These are phyloP conservation scores for Prosapia bicincta DNA, from an alignment of 2,888 invertebrate species.

Conservation along the genomic window DNA sequence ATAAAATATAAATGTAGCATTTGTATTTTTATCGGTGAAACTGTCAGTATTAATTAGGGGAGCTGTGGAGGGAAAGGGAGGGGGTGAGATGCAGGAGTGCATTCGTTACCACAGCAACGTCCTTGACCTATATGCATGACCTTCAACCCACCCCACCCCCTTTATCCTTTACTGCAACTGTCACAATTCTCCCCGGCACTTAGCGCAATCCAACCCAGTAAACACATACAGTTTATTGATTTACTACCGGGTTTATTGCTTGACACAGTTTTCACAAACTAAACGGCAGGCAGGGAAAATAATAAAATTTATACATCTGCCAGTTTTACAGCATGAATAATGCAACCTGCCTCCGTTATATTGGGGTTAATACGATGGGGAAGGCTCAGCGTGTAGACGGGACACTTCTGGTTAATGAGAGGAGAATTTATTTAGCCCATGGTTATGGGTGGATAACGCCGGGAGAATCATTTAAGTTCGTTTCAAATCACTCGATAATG, in stretches of 20 bases:
- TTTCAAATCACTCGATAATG: no score
- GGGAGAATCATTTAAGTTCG: no score
- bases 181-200: constrained; percentile 1
- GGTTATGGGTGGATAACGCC: no score
- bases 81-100: background rate
- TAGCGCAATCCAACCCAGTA: background rate
- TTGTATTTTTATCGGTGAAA: background rate
- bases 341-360: background rate
- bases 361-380: no score
- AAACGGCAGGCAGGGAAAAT: background rate
- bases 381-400: no score
- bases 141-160: background rate
- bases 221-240: background rate
- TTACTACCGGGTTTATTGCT: background rate
- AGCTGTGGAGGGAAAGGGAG: background rate
- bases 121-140: background rate
- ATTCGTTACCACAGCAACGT: background rate
- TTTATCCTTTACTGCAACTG: background rate
- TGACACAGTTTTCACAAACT: background rate
- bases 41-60: background rate
- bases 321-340: background rate
- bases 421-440: no score
- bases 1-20: background rate
- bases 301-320: background rate
- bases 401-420: no score